Conservation (phyloP, 2,888 invertebrate genomes). For the Cetonia aurata region DNA sequence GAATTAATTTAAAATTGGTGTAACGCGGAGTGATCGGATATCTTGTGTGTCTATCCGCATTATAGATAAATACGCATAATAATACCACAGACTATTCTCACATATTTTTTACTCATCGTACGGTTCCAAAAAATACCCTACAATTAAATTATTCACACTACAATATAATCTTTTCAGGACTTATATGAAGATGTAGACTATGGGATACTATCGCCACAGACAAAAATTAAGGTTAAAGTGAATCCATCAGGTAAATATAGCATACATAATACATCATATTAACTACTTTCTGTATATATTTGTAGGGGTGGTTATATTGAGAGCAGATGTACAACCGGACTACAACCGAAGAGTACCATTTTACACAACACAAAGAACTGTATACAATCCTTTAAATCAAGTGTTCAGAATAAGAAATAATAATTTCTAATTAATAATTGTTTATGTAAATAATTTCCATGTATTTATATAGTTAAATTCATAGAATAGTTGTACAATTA, state of each 20-base stretch:
- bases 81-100: no score
- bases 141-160: neutral
- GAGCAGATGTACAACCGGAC: conserved; percentile 81
- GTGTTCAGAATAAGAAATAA: conserved; percentile 68
- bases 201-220: conserved; percentile 84
- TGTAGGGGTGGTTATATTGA: conserved; percentile 82
- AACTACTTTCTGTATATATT: conserved; percentile 11
- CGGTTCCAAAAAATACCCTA: no score
- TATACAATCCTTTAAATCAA: conserved; percentile 70
- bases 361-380: conserved; percentile 62
- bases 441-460: conserved; percentile 40
- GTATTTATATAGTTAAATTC: conserved; percentile 49
- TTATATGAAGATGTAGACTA: conserved; percentile 91
- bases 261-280: neutral
- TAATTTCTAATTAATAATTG: conserved; percentile 57
- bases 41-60: no score
- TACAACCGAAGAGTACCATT: conserved; percentile 60
- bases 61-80: no score
- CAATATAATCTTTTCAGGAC: conserved; percentile 72
- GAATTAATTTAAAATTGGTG: no score
- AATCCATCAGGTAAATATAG: conserved; percentile 83
- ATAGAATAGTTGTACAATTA: conserved; percentile 49
- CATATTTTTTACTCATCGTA: no score
- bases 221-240: conserved; percentile 93
- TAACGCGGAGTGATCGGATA: no score